Evolutionary conservation across 2,113 vertebrate species (phyloP), one percentile per base, ranked within the genome.

Genomic region (Pseudorhombus dupliciocellatus): DNA sequence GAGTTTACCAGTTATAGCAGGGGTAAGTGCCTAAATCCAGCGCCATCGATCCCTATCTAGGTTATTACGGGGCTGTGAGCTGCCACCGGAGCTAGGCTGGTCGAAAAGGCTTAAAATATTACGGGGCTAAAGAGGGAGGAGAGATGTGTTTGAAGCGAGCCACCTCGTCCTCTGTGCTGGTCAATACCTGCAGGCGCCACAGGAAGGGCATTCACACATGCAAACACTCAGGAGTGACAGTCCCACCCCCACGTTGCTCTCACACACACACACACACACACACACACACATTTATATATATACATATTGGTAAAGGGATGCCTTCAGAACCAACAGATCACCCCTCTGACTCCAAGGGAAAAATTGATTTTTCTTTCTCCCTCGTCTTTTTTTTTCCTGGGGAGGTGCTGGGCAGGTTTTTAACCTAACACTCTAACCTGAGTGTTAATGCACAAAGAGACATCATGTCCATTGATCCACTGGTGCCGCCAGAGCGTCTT

Each of bases 361-460:
- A 84, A 94, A 97, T 96, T 94, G 95, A 96, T 98, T 96, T 97
- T 95, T 73, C 72, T 77, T 25, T 75, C 61, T 40, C 67, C 75
- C 40, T 77, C 51, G 30, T 25, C 48, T 62, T 28, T 25, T n/a
- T 80, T 66, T 70, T 52, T 73, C 34, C 59, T 69, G 14, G 88
- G 88, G 93, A 94, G 94, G 94, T 93, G 93, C 91, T 93, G 92
- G 93, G 93, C 94, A 94, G 94, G 94, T 96, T 92, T 95, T 96
- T 97, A 97, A 97, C 95, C 95, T 96, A 95, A 95, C 95, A 95
- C 93, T 95, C 93, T 95, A 96, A 96, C 94, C 96, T 86, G 94
- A 94, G 95, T 92, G 96, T 95, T 96, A 95, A 94, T 93, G 95
- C 94, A 95, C 93, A 94, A 93, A 92, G 95, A 96, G 92, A 94